Percentiles rank a stretch among this genome's conserved stretches.
phyloP scores from a whole-genome alignment of 1,140 invertebrate species.

The Scaptomyza hsui region DNA sequence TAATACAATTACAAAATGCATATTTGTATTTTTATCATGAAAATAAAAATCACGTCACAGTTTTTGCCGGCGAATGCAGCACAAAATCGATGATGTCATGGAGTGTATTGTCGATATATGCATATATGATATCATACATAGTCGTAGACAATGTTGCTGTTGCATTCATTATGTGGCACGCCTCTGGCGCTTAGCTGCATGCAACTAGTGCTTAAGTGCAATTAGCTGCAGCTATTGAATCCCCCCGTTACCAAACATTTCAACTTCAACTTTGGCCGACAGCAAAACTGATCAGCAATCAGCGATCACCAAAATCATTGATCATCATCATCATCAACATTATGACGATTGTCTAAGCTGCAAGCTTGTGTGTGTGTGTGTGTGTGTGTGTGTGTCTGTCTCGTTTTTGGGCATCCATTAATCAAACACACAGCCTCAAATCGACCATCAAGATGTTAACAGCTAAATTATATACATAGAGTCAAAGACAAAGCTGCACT shows the following conservation, averaged over 20 bases:
- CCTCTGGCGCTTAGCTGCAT: slow-evolving; percentile 16
- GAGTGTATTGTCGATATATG: slow-evolving; percentile 1
- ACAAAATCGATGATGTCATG: slow-evolving; percentile 42
- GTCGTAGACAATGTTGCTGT: neutral
- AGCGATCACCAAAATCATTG: slow-evolving; percentile 14
- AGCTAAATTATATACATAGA: slow-evolving; percentile 53
- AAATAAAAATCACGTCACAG: slow-evolving; percentile 12
- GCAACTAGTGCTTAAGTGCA: slow-evolving; percentile 26
- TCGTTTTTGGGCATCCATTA: slow-evolving; percentile 28
- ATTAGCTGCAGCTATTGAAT: slow-evolving; percentile 37
- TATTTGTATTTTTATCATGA: too few species aligned
- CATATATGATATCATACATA: slow-evolving; percentile 37
- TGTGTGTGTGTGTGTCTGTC: neutral
- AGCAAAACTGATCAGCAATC: slow-evolving; percentile 6
- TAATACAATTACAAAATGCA: too few species aligned
- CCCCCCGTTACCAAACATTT: slow-evolving; percentile 12
- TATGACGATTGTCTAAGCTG: slow-evolving; percentile 3
- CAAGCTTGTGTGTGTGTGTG: neutral
- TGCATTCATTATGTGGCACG: slow-evolving; percentile 32
- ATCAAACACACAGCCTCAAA: slow-evolving; percentile 50
- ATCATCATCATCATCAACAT: slow-evolving; percentile 19
- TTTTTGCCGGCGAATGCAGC: slow-evolving; percentile 17
- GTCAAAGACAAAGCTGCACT: slow-evolving; percentile 22
- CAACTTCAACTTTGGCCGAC: slow-evolving; percentile 16
- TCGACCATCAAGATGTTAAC: slow-evolving; percentile 61